Evolutionary conservation across 2,888 invertebrate species (phyloP).

Genomic region (Eupithecia subumbrata): DNA sequence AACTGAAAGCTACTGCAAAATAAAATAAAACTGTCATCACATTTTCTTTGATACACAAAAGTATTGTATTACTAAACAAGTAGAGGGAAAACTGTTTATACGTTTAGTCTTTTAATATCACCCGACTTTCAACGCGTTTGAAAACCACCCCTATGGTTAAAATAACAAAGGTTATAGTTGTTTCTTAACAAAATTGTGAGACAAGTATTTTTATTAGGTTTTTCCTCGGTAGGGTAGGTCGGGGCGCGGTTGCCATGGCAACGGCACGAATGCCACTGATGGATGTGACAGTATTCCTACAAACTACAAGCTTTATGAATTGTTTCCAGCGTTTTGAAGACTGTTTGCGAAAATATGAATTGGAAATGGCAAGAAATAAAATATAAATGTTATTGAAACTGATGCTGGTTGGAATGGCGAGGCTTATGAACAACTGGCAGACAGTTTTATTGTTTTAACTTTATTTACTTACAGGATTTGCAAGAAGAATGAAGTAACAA

Average conservation of each 20-base stretch:
- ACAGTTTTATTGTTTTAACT: not conserved
- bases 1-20: slow-evolving; percentile 31
- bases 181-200: slow-evolving; percentile 23
- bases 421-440: not conserved
- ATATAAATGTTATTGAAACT: not conserved
- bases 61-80: slow-evolving; percentile 69
- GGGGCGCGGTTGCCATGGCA: slow-evolving; percentile 59
- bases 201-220: slow-evolving; percentile 65
- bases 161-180: slow-evolving; percentile 3
- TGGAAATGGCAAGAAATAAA: slow-evolving; percentile 1
- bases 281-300: slow-evolving; percentile 39
- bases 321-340: slow-evolving; percentile 32
- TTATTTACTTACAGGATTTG: too few relatives aligned
- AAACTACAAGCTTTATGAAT: slow-evolving; percentile 39
- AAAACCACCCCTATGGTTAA: slow-evolving; percentile 13
- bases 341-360: slow-evolving; percentile 23
- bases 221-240: slow-evolving; percentile 66
- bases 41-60: slow-evolving; percentile 54
- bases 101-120: slow-evolving; percentile 53
- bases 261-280: slow-evolving; percentile 62
- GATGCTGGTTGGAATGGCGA: not conserved
- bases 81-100: slow-evolving; percentile 63
- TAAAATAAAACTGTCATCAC: slow-evolving; percentile 47
- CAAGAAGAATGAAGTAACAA: too few relatives aligned
- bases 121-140: slow-evolving; percentile 2